Conservation (phyloP, 2,888 invertebrate genomes). For the Loripinus fragilis region DNA sequence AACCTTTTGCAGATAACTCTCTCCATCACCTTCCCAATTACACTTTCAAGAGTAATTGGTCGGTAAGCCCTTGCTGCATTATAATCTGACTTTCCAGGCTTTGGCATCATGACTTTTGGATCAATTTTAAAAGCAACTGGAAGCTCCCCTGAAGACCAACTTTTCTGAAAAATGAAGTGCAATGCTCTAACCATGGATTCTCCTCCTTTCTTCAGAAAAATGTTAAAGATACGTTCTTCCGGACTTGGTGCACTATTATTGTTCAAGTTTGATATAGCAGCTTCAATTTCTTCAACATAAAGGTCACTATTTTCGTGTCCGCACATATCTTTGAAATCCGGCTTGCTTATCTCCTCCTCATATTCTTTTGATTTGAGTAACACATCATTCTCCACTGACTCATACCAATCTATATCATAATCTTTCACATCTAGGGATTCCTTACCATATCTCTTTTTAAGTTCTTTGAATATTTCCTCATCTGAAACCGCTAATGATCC, state of each 20-base stretch:
- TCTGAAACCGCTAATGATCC: constrained; percentile 20
- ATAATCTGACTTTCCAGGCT: too few relatives aligned
- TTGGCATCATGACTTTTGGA: too few relatives aligned
- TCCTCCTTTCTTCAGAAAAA: constrained; percentile 19
- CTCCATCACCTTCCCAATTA: constrained; percentile 7
- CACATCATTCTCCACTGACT: neutral
- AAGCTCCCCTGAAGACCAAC: neutral
- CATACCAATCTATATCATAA: constrained; percentile 5
- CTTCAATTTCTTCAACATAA: constrained; percentile 11
- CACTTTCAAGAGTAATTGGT: constrained; percentile 15
- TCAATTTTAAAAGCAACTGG: constrained; percentile 18
- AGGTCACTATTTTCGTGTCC: constrained; percentile 6
- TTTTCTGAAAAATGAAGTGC: constrained; percentile 20
- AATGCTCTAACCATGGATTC: neutral
- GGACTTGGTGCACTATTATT: constrained; percentile 14
- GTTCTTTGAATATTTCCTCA: too few relatives aligned
- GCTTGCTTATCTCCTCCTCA: neutral
- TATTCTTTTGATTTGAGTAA: neutral
- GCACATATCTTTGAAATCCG: neutral
- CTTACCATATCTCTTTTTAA: constrained; percentile 9
- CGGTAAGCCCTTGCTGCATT: neutral
- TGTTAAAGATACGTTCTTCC: constrained; percentile 17
- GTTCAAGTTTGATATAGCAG: neutral
- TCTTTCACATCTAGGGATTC: constrained; percentile 16
- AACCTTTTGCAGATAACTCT: neutral